Conservation (phyloP, 2,797 vertebrate genomes). For the Tympanoctomys barrerae region DNA sequence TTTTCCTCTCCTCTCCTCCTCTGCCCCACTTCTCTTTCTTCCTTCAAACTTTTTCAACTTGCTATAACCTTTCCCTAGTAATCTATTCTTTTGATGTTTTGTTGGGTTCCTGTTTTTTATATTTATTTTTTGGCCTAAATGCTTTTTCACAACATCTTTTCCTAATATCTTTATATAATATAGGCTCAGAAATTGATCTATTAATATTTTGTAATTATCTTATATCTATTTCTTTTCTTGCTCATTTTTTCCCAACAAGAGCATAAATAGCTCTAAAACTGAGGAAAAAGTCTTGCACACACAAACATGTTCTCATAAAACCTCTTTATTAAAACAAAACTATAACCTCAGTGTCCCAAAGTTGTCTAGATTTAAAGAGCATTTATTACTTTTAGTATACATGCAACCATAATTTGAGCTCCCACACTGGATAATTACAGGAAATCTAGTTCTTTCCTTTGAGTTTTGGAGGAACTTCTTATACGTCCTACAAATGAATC, state of each 20-base stretch:
- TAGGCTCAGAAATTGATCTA: neutral
- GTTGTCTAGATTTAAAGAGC: neutral
- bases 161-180: neutral
- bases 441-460: neutral
- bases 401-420: neutral
- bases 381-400: neutral
- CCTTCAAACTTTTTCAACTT: neutral
- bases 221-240: neutral
- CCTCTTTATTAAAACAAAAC: neutral
- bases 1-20: no score
- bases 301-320: neutral
- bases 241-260: neutral
- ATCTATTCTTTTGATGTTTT: neutral
- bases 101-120: neutral
- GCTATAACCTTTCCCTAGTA: neutral
- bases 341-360: neutral
- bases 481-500: neutral
- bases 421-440: neutral
- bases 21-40: neutral
- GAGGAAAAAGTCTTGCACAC: neutral
- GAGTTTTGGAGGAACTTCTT: neutral
- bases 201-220: neutral
- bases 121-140: neutral
- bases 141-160: neutral
- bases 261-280: neutral